phyloP scores from a whole-genome alignment of 2,797 vertebrate species.

The Moxostoma hubbsi region DNA sequence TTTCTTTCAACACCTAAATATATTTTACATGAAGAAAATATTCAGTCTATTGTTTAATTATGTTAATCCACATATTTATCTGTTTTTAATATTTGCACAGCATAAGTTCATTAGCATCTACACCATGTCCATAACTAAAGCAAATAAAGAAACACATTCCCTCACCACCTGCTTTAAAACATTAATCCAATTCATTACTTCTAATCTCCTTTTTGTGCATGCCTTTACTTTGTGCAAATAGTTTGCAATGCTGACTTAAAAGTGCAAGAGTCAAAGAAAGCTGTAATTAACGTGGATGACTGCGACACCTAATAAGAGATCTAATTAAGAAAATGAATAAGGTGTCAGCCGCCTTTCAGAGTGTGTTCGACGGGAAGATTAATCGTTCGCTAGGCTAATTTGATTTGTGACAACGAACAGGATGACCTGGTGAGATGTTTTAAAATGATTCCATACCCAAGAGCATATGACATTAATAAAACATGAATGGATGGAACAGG shows the following conservation, averaged over 20 bases:
- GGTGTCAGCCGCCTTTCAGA: slow-evolving; percentile 78
- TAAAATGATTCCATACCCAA: slow-evolving; percentile 69
- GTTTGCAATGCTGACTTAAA: slow-evolving; percentile 76
- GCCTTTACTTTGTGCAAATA: slow-evolving; percentile 71
- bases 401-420: slow-evolving; percentile 83
- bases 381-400: slow-evolving; percentile 81
- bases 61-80: neutral
- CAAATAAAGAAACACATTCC: neutral
- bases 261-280: slow-evolving; percentile 76
- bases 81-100: neutral
- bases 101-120: neutral
- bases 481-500: slow-evolving; percentile 69
- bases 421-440: slow-evolving; percentile 78
- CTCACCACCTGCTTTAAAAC: slow-evolving; percentile 42
- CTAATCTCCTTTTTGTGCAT: slow-evolving; percentile 70
- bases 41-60: neutral
- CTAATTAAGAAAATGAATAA: slow-evolving; percentile 85
- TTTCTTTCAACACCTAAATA: too few species aligned
- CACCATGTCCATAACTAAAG: neutral
- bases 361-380: slow-evolving; percentile 75
- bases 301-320: slow-evolving; percentile 81
- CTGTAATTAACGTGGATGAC: slow-evolving; percentile 77
- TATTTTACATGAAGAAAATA: too few species aligned
- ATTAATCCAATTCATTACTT: slow-evolving; percentile 68
- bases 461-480: slow-evolving; percentile 80